Evolutionary conservation across 2,113 vertebrate species (phyloP).

Genomic region (Vulpes vulpes): DNA sequence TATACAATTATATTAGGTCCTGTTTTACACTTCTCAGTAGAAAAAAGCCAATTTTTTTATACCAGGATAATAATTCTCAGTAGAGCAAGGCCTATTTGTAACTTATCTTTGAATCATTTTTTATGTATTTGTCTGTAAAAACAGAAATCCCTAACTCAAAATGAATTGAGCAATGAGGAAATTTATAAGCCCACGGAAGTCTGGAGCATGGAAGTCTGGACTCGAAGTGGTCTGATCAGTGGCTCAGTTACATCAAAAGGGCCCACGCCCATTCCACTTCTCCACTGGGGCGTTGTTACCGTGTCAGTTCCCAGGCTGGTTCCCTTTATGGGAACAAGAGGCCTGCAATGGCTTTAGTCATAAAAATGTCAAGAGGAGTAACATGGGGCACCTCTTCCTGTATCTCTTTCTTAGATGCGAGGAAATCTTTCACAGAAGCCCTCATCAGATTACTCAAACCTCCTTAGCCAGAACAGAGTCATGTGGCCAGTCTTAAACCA

Average conservation of each 20-base stretch:
- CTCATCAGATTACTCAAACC: neutral
- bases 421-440: neutral
- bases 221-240: neutral
- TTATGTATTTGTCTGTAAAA: slow-evolving; percentile 9
- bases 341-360: neutral
- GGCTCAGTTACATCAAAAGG: neutral
- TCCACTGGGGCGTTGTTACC: neutral
- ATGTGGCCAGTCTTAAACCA: neutral
- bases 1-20: neutral
- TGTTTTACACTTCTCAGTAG: neutral
- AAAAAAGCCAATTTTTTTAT: slow-evolving; percentile 19
- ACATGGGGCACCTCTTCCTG: slow-evolving; percentile 4
- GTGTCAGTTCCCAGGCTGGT: neutral
- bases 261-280: neutral
- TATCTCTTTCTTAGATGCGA: slow-evolving; percentile 48
- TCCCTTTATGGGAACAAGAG: slow-evolving; percentile 3
- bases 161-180: slow-evolving; percentile 24
- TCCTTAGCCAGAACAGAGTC: neutral
- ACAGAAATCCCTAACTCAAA: slow-evolving; percentile 48
- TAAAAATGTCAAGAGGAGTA: slow-evolving; percentile 55
- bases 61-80: slow-evolving; percentile 29
- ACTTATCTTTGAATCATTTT: slow-evolving; percentile 5
- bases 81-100: slow-evolving; percentile 5
- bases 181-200: neutral
- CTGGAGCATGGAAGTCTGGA: neutral